These are phyloP conservation scores for Drosophila serrata DNA, from an alignment of 1,140 invertebrate species.

Conservation along the genomic window DNA sequence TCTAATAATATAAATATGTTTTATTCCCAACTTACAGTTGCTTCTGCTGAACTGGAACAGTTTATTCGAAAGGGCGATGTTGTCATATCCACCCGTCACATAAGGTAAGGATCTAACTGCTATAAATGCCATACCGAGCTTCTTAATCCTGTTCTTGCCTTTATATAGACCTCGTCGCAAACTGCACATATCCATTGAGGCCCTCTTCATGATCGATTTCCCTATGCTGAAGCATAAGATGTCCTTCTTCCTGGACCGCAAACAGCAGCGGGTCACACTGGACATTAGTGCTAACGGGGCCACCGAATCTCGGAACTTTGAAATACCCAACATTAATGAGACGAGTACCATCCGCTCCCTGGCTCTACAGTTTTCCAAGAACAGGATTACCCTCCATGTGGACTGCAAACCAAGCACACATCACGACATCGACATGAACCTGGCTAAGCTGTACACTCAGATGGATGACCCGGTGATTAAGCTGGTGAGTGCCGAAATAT, in stretches of 20 bases:
- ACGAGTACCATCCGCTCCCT: conserved; percentile 83
- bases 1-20: background rate
- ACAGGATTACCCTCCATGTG: conserved; percentile 76
- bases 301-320: conserved; percentile 80
- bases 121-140: no score
- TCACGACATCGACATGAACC: conserved; percentile 79
- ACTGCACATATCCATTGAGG: conserved; percentile 86
- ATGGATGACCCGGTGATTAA: conserved; percentile 85
- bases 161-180: conserved; percentile 86
- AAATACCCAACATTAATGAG: conserved; percentile 84
- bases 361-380: conserved; percentile 79
- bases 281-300: conserved; percentile 82
- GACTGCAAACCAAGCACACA: conserved; percentile 82
- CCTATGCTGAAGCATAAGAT: conserved; percentile 88
- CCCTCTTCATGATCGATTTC: conserved; percentile 89
- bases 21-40: conserved; percentile 81
- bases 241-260: conserved; percentile 88
- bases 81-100: conserved; percentile 88
- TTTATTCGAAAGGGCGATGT: conserved; percentile 87
- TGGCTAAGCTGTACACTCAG: conserved; percentile 81
- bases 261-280: conserved; percentile 87
- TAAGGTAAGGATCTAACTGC: conserved; percentile 85
- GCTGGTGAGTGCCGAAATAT: conserved; percentile 60
- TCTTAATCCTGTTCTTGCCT: background rate
- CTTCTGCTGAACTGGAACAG: conserved; percentile 87